Percentiles rank a stretch among this genome's conserved stretches.
phyloP scores from a whole-genome alignment of 2,888 invertebrate species.

The Noctua janthina region DNA sequence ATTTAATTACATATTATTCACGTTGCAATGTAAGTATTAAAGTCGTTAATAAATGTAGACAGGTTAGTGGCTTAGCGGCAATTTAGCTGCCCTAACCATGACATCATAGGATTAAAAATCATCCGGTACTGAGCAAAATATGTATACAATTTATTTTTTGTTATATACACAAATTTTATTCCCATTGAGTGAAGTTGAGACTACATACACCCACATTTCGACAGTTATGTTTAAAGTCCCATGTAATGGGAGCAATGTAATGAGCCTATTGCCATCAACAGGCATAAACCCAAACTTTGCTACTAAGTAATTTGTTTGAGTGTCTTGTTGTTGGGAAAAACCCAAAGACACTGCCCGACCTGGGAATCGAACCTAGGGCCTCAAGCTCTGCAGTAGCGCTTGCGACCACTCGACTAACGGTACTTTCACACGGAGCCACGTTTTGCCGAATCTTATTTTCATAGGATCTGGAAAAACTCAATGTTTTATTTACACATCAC shows the following conservation, averaged over 20 bases:
- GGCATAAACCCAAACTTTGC: background rate
- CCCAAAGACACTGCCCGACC: background rate
- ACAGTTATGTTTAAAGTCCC: background rate
- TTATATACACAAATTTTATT: background rate
- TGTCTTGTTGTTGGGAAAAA: background rate
- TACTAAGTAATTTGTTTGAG: background rate
- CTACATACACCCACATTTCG: background rate
- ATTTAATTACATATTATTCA: background rate
- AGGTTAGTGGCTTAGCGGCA: background rate
- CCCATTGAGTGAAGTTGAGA: too few species aligned
- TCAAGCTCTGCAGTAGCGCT: background rate
- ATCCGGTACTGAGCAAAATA: background rate
- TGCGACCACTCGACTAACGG: background rate
- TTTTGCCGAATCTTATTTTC: too few species aligned
- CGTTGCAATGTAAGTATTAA: background rate
- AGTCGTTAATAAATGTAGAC: background rate
- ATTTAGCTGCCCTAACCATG: conserved; percentile 11
- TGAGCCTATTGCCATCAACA: background rate
- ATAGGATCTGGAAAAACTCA: too few species aligned
- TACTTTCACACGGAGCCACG: too few species aligned
- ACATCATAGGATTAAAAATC: conserved; percentile 21
- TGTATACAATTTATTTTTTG: background rate
- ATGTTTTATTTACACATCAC: too few species aligned
- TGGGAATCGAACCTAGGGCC: background rate
- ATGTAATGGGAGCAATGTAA: background rate